Conservation (phyloP, 2,113 vertebrate species). For the Sus scrofa region T2T-Sscrofa CM000816.6:22037001-22037500, state of each 20-base stretch:
- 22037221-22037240: too few species aligned
- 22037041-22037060: background rate
- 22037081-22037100: background rate
- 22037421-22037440: too few species aligned
- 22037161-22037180: background rate
- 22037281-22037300: too few species aligned
- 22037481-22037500: background rate
- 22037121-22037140: background rate
- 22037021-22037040: background rate
- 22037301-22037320: too few species aligned
- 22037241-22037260: too few species aligned
- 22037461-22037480: background rate
- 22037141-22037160: background rate
- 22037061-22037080: background rate
- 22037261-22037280: too few species aligned
- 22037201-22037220: too few species aligned
- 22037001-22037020: background rate
- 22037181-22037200: background rate
- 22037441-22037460: background rate
- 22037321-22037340: too few species aligned
- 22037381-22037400: too few species aligned
- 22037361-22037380: too few species aligned
- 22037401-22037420: too few species aligned
- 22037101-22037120: constrained; percentile 40
- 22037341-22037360: too few species aligned